Conservation (phyloP, 2,888 invertebrate species). For the Clusia tigrina region DNA sequence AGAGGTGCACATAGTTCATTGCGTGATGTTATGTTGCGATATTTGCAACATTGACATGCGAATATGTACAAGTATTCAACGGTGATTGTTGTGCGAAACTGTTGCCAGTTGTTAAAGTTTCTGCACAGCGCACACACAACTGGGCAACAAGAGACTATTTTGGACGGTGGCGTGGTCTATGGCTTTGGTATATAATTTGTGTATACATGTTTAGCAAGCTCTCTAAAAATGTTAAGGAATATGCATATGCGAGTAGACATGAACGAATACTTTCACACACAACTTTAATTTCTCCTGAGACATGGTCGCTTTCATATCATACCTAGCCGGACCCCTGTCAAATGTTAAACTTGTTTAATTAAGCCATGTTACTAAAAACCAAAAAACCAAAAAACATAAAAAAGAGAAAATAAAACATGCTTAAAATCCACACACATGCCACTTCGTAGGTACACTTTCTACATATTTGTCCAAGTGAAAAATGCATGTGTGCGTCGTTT, state of each 20-base stretch:
- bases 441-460: neutral
- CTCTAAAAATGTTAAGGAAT: neutral
- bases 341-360: slow-evolving; percentile 36
- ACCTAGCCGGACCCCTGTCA: slow-evolving; percentile 29
- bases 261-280: neutral
- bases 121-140: neutral
- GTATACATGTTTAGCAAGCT: too few species aligned
- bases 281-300: slow-evolving; percentile 28
- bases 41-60: neutral
- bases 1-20: neutral
- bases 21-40: neutral
- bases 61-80: neutral
- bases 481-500: slow-evolving; percentile 27
- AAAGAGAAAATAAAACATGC: neutral
- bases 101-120: neutral
- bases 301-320: slow-evolving; percentile 13
- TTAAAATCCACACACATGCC: slow-evolving; percentile 1
- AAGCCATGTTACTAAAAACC: slow-evolving; percentile 29
- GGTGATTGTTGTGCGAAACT: neutral
- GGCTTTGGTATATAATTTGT: too few species aligned
- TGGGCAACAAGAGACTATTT: neutral
- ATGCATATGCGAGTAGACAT: neutral
- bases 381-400: neutral
- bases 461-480: neutral
- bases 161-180: too few species aligned